phyloP scores from a whole-genome alignment of 2,888 invertebrate genomes.

The Thalpophila matura region DNA sequence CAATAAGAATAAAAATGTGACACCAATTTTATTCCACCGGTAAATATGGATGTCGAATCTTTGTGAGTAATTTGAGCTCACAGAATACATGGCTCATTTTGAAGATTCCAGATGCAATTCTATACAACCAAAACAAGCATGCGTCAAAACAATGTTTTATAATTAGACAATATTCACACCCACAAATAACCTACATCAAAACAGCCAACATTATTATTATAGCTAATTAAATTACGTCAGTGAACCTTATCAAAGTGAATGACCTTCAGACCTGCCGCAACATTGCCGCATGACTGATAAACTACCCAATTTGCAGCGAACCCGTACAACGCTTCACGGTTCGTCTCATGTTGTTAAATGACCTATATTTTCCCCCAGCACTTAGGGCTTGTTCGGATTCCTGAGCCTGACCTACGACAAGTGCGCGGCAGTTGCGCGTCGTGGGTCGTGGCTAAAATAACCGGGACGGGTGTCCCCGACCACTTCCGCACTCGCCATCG shows the following conservation, averaged over 20 bases:
- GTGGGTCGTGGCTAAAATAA: constrained; percentile 80
- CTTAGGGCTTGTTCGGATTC: constrained; percentile 86
- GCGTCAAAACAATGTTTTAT: constrained; percentile 16
- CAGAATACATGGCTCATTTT: not conserved
- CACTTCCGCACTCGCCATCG: constrained; percentile 74
- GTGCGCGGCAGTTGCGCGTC: constrained; percentile 77
- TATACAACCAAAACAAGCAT: constrained; percentile 18
- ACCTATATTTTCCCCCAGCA: constrained; percentile 88
- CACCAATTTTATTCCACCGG: constrained; percentile 39
- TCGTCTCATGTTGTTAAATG: constrained; percentile 79
- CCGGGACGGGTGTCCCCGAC: constrained; percentile 79
- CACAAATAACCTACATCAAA: constrained; percentile 57
- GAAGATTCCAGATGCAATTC: not conserved
- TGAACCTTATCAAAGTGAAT: constrained; percentile 75
- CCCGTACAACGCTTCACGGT: constrained; percentile 57
- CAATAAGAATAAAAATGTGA: constrained; percentile 61
- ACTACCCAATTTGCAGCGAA: constrained; percentile 66
- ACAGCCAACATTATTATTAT: constrained; percentile 57
- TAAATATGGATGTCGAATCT: constrained; percentile 33
- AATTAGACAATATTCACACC: constrained; percentile 33
- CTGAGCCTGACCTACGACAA: constrained; percentile 88
- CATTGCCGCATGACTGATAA: constrained; percentile 70
- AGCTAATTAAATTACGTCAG: constrained; percentile 69
- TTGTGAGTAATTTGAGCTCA: constrained; percentile 14
- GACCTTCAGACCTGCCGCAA: constrained; percentile 87